A percentile compares a stretch with the other conserved stretches of the same genome.
phyloP scores from a whole-genome alignment of 1,140 invertebrate genomes.

The Heliothis subflexa region DNA sequence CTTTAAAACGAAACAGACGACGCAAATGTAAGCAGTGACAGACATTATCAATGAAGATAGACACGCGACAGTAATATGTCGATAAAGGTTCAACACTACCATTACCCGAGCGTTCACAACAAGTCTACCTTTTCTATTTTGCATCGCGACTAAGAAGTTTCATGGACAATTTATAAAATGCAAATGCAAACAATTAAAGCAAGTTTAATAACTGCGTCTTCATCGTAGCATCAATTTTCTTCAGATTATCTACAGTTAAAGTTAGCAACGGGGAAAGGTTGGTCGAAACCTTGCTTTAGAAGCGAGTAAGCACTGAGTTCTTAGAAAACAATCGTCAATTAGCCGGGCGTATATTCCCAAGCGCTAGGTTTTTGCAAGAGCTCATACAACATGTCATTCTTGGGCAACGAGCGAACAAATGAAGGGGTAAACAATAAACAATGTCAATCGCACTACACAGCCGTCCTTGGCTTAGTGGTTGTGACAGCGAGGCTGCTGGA shows the following conservation, averaged over 20 bases:
- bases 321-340: conserved; percentile 61
- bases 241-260: conserved; percentile 2
- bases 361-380: conserved; percentile 60
- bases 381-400: conserved; percentile 54
- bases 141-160: conserved; percentile 2
- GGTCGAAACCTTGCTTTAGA: conserved; percentile 43
- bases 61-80: conserved; percentile 34
- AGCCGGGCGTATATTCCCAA: conserved; percentile 58
- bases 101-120: conserved; percentile 15
- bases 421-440: conserved; percentile 63
- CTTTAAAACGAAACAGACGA: conserved; percentile 19
- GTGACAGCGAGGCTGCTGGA: conserved; percentile 33
- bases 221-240: conserved; percentile 10
- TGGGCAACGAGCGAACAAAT: conserved; percentile 55
- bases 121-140: conserved; percentile 11
- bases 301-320: conserved; percentile 40
- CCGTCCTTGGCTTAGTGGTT: conserved; percentile 49
- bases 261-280: conserved; percentile 26
- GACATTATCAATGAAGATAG: conserved; percentile 36
- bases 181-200: conserved; percentile 5
- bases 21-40: conserved; percentile 22
- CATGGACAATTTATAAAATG: conserved; percentile 20
- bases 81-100: conserved; percentile 29
- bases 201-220: not conserved
- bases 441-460: conserved; percentile 57